phyloP scores from a whole-genome alignment of 2,797 vertebrate species.

The Denticeps clupeoides region DNA sequence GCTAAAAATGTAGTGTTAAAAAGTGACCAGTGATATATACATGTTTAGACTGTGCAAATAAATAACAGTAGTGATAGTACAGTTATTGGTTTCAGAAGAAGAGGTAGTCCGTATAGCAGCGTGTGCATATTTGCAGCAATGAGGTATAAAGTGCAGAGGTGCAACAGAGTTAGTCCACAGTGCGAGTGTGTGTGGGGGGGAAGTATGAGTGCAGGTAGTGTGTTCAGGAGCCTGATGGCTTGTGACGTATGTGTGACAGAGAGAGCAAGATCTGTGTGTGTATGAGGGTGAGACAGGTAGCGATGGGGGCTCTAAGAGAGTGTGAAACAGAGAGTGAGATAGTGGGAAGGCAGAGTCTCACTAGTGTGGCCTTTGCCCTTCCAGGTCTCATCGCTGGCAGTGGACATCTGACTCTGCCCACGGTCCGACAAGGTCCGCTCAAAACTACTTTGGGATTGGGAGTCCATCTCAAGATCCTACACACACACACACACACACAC shows the following conservation, averaged over 20 bases:
- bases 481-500: constrained; percentile 12
- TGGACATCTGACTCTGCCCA: constrained; percentile 90
- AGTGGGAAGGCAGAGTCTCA: constrained; percentile 47
- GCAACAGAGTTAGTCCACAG: no score
- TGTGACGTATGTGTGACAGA: no score
- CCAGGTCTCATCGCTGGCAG: constrained; percentile 87
- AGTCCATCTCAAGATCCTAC: constrained; percentile 86
- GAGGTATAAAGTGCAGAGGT: no score
- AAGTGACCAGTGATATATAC: no score
- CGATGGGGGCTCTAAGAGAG: neutral
- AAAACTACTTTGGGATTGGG: constrained; percentile 84
- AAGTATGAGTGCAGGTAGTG: no score
- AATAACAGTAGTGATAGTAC: no score
- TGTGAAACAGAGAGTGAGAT: neutral
- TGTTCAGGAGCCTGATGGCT: neutral
- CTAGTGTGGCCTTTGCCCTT: constrained; percentile 75
- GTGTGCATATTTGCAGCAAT: no score
- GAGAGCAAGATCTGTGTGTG: neutral
- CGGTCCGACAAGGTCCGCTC: constrained; percentile 88
- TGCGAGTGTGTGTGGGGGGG: no score
- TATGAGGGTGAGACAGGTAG: neutral
- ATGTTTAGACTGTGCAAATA: no score
- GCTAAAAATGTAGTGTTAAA: no score
- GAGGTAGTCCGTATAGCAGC: no score
- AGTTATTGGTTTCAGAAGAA: no score